phyloP scores from a whole-genome alignment of 2,888 invertebrate genomes.

The Epistrophe eligans region DNA sequence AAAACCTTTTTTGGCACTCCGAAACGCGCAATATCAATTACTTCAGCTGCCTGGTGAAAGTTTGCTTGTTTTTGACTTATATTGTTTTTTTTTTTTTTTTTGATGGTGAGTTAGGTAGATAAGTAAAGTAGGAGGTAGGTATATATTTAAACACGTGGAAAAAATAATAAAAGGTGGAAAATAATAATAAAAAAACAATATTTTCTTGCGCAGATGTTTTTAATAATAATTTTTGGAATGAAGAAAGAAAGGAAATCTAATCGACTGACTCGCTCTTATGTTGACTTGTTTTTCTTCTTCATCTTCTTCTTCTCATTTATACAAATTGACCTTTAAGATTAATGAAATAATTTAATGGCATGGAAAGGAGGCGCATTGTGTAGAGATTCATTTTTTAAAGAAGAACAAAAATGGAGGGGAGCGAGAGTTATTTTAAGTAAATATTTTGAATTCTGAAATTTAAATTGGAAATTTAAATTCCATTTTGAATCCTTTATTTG shows the following conservation, averaged over 20 bases:
- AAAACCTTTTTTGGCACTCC: slow-evolving; percentile 40
- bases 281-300: slow-evolving; percentile 10
- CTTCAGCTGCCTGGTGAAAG: slow-evolving; percentile 30
- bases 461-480: not conserved
- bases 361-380: not conserved
- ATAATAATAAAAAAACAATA: slow-evolving; percentile 19
- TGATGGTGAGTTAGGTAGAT: too few species aligned
- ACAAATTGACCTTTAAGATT: not conserved
- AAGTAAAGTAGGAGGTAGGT: not conserved
- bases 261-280: not conserved
- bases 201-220: slow-evolving; percentile 17
- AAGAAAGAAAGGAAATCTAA: not conserved
- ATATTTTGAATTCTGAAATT: not conserved
- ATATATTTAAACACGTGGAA: slow-evolving; percentile 2
- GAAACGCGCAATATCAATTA: slow-evolving; percentile 45
- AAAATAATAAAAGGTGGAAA: slow-evolving; percentile 9
- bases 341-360: slow-evolving; percentile 4
- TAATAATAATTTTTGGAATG: not conserved
- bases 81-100: not conserved
- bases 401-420: not conserved
- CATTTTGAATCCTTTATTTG: not conserved
- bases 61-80: not conserved
- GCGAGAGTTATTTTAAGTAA: not conserved
- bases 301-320: not conserved
- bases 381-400: not conserved